phyloP scores from a whole-genome alignment of 37 sponge, comb jelly and placozoan genomes.

The Petrosia ficiformis region DNA sequence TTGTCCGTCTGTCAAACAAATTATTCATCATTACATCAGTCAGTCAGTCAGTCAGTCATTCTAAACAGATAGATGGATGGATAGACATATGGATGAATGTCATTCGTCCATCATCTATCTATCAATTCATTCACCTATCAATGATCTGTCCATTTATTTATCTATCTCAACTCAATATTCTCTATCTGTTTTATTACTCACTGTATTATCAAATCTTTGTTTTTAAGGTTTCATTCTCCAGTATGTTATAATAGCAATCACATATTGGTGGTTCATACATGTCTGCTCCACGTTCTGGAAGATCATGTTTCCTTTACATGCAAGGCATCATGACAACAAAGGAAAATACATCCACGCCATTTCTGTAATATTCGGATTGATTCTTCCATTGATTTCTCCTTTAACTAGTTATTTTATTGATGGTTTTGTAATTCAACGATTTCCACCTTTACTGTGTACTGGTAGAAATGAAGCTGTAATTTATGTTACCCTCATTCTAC shows the following conservation, averaged over 20 bases:
- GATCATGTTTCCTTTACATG: conserved; percentile 23
- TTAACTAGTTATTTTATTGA: not conserved
- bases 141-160: too few relatives aligned
- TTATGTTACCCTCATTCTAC: conserved; percentile 14
- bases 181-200: too few relatives aligned
- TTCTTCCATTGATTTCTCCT: conserved; percentile 19
- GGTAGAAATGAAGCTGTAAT: not conserved
- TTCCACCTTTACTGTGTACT: conserved; percentile 34
- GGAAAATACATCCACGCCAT: conserved; percentile 1
- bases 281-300: conserved; percentile 13
- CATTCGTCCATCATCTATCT: too few relatives aligned
- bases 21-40: too few relatives aligned
- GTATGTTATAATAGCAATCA: conserved; percentile 22
- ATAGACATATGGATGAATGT: too few relatives aligned
- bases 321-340: not conserved
- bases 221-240: conserved; percentile 26
- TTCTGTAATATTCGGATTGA: not conserved
- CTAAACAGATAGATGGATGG: too few relatives aligned
- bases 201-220: too few relatives aligned
- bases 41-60: too few relatives aligned
- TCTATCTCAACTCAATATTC: too few relatives aligned
- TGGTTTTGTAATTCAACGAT: conserved; percentile 8
- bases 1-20: too few relatives aligned
- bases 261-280: conserved; percentile 35
- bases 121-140: too few relatives aligned